A percentile compares a stretch with the other conserved stretches of the same genome.
phyloP scores from a whole-genome alignment of 1,140 invertebrate genomes.

The Wasmannia auropunctata region DNA sequence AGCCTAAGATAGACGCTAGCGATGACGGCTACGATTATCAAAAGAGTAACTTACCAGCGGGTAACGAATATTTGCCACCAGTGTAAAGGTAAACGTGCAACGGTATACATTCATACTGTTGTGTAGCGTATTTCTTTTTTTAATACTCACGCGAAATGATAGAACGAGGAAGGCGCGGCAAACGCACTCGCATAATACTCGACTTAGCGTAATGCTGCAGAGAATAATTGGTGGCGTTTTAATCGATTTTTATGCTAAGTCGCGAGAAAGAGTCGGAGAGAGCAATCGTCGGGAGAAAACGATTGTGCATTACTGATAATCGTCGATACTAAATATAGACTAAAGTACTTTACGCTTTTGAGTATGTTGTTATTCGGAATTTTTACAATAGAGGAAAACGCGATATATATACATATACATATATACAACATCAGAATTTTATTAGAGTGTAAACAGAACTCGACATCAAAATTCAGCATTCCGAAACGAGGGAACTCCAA shows the following conservation, averaged over 20 bases:
- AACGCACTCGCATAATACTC: constrained; percentile 2
- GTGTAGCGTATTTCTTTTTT: constrained; percentile 21
- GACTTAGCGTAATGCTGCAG: constrained; percentile 37
- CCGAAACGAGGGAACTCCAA: not conserved
- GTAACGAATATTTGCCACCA: constrained; percentile 83
- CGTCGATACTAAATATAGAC: not conserved
- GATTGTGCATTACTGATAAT: not conserved
- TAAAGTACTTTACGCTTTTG: constrained; percentile 6
- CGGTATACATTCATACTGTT: not conserved
- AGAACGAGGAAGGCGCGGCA: not conserved
- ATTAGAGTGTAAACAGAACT: not conserved
- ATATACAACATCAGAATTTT: not conserved
- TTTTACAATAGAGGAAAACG: not conserved
- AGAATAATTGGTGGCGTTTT: constrained; percentile 13
- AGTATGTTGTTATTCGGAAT: not conserved
- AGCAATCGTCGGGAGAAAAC: not conserved
- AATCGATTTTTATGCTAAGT: constrained; percentile 9
- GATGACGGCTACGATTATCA: constrained; percentile 75
- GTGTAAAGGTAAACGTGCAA: constrained; percentile 62
- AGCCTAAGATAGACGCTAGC: not conserved
- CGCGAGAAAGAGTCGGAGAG: not conserved
- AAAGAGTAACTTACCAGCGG: constrained; percentile 76
- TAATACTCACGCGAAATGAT: constrained; percentile 18
- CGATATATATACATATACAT: too few relatives aligned
- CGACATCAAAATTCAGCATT: not conserved